A percentile compares a stretch with the other conserved stretches of the same genome.
Conservation (phyloP, 2,888 invertebrate species). For the Drosophila mettleri region DNA sequence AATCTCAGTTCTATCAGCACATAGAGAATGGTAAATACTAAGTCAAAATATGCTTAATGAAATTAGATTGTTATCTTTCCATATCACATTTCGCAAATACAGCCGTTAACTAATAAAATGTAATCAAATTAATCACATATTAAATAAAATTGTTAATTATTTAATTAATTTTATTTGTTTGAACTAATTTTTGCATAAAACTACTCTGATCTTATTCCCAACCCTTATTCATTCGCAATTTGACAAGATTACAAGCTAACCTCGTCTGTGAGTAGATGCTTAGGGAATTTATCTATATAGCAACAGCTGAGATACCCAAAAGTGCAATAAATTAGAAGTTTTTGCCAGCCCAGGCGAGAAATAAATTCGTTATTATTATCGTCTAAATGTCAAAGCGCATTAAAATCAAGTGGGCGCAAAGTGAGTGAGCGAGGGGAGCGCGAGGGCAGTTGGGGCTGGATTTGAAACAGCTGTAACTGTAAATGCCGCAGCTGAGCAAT, state of each 20-base stretch:
- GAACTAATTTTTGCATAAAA: not conserved
- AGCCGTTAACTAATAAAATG: no score
- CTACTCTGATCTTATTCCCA: not conserved
- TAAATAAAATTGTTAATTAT: not conserved
- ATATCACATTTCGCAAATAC: no score
- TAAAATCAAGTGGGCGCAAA: constrained; percentile 58
- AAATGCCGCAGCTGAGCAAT: constrained; percentile 73
- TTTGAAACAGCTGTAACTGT: constrained; percentile 54
- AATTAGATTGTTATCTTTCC: no score
- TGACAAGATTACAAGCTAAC: not conserved
- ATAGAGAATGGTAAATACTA: no score
- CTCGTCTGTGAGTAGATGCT: constrained; percentile 41
- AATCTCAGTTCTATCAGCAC: no score
- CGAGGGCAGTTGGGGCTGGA: constrained; percentile 7
- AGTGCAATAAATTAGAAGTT: constrained; percentile 70
- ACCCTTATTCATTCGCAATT: not conserved
- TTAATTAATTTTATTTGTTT: not conserved
- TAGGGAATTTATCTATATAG: constrained; percentile 40
- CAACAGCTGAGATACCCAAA: constrained; percentile 67
- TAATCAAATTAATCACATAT: no score
- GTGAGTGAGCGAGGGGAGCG: not conserved
- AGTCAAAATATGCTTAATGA: no score
- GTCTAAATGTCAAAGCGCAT: constrained; percentile 76
- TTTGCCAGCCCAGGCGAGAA: constrained; percentile 52
- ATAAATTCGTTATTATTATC: constrained; percentile 77